Base-by-base conservation (phyloP, 1,140 invertebrate genomes). In the Tetramorium alpestre region DNA sequence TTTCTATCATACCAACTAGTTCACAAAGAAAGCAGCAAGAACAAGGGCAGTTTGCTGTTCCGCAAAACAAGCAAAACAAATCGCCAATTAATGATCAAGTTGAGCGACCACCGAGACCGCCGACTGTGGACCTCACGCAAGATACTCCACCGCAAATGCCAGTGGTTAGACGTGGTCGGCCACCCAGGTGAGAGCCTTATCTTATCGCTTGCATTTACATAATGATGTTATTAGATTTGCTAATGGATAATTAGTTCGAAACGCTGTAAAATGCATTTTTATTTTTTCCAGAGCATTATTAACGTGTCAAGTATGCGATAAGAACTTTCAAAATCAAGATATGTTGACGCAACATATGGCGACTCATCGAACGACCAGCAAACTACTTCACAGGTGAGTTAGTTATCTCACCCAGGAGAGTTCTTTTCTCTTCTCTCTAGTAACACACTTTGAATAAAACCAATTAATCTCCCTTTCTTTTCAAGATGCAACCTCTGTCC, bases 401-500 rank as follows among this genome's bases (percentile, higher is more conserved):
- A 47, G 13, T 58, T 75, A 18, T 22, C 1, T 38, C 0, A 7
- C 13, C 28, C 22, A 22, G 22, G 22, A 22, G 25, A 22, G 0
- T 41, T 58, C 73, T 11, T 1, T 18, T 33, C 8, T 3, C 18
- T 33, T 60, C 4, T 25, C 62, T n/a, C 41, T 38, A 11, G 51
- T 1, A 3, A 69, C 25, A 22, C 0, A 38, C 3, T 33, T 33
- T 33, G 0, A 65, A 78, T n/a, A 11, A 33, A 58, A 65, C 47
- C 33, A 4, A 62, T 47, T 13, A 3, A 85, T 86, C 6, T 67
- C 65, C 6, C 70, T 87, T 82, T 67, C 33, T 70, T 84, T 86
- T 91, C 96, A 94, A 97, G 96, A 87, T 98, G 97, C 88, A 97
- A 97, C 90, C 94, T 97, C 16, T 98, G 97, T 92, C 96, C 96